These are phyloP conservation scores for Ifrita kowaldi DNA, from an alignment of 2,113 vertebrate species.

Conservation along the genomic window DNA sequence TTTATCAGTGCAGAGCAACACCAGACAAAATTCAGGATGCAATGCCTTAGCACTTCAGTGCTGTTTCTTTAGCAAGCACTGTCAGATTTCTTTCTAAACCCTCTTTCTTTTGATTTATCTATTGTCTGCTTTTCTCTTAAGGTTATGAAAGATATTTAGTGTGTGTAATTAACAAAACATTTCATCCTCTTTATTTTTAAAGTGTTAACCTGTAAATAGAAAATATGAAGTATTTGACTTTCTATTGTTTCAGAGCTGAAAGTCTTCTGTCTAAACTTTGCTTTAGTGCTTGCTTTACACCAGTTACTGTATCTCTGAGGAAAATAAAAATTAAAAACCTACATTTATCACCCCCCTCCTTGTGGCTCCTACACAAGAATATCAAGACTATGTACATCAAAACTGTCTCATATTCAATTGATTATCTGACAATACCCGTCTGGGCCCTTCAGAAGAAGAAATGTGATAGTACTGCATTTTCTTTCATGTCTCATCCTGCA, in stretches of 20 bases:
- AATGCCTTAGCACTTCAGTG: background rate
- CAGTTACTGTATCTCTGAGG: background rate
- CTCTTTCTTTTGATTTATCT: background rate
- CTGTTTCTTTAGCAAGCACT: background rate
- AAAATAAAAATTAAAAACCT: background rate
- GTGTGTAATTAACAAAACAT: background rate
- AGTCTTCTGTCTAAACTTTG: background rate
- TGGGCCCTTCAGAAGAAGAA: background rate
- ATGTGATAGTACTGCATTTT: background rate
- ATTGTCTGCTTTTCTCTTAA: background rate
- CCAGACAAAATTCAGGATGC: background rate
- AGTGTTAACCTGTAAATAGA: background rate
- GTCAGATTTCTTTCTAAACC: background rate
- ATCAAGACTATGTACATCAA: background rate
- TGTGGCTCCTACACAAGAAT: background rate
- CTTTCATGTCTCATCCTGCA: background rate
- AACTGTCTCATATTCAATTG: background rate
- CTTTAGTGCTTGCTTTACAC: background rate
- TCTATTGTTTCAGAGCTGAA: background rate
- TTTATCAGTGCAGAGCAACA: background rate
- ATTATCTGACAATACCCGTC: background rate
- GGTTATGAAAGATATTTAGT: background rate
- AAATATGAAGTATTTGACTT: background rate
- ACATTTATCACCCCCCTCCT: background rate
- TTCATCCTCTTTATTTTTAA: background rate